phyloP scores from a whole-genome alignment of 2,113 vertebrate species.

The Octodon degus region DNA sequence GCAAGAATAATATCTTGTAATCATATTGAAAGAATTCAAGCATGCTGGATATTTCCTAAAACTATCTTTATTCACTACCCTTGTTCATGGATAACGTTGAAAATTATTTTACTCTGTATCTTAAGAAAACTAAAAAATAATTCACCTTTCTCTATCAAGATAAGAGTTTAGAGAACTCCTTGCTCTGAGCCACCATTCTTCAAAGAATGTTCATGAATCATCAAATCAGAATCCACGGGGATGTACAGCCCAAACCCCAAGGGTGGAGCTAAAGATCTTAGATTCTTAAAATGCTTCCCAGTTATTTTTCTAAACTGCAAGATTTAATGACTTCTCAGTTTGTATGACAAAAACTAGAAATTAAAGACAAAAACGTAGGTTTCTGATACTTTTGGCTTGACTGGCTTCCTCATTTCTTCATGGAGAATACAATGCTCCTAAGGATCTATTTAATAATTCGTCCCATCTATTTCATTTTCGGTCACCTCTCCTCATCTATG shows the following conservation, averaged over 20 bases:
- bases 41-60: not conserved
- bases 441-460: not conserved
- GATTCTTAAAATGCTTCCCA: not conserved
- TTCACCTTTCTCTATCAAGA: not conserved
- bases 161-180: not conserved
- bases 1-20: not conserved
- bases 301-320: not conserved
- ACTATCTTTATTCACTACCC: not conserved
- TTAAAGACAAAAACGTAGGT: not conserved
- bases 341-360: not conserved
- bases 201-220: not conserved
- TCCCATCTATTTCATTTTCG: accelerated
- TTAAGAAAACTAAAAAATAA: not conserved
- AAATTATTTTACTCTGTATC: not conserved
- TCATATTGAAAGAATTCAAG: not conserved
- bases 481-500: not conserved
- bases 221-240: not conserved
- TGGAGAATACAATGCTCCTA: not conserved
- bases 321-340: not conserved
- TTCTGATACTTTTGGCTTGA: not conserved
- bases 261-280: not conserved
- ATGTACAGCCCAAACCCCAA: not conserved
- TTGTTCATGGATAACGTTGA: not conserved
- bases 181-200: not conserved
- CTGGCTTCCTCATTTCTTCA: not conserved